phyloP scores from a whole-genome alignment of 2,113 vertebrate genomes.

The Gobio gobio region DNA sequence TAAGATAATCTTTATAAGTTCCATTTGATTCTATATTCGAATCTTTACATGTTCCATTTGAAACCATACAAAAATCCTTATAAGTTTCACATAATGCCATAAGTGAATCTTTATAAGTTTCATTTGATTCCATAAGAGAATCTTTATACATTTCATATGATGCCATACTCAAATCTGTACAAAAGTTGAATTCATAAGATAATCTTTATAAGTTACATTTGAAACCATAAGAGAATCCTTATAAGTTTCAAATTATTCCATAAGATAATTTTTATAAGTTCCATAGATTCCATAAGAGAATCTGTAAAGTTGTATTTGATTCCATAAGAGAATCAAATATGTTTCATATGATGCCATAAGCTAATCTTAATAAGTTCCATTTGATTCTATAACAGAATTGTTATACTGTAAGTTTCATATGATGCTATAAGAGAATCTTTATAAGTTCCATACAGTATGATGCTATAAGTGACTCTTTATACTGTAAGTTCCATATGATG shows the following conservation, averaged over 20 bases:
- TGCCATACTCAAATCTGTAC: too few relatives aligned
- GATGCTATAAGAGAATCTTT: too few relatives aligned
- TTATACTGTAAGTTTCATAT: not conserved
- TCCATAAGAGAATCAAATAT: not conserved
- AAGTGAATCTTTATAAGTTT: not conserved
- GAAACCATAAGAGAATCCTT: not conserved
- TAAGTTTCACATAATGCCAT: too few relatives aligned
- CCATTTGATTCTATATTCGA: not conserved
- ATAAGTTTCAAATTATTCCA: not conserved
- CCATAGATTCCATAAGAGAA: too few relatives aligned
- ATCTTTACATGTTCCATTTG: not conserved
- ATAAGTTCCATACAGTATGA: not conserved
- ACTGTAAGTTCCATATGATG: too few relatives aligned
- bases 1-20: not conserved
- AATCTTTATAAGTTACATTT: not conserved
- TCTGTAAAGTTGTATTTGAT: not conserved
- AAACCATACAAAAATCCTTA: not conserved
- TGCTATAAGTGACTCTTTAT: not conserved
- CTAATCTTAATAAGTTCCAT: too few relatives aligned
- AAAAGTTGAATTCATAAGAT: too few relatives aligned
- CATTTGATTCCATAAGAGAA: not conserved
- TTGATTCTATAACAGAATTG: not conserved
- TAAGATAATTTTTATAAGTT: too few relatives aligned
- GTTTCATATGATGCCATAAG: not conserved
- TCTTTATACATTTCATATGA: not conserved